Evolutionary conservation across 2,888 invertebrate genomes (phyloP).

Genomic region (Eristalis pertinax): DNA sequence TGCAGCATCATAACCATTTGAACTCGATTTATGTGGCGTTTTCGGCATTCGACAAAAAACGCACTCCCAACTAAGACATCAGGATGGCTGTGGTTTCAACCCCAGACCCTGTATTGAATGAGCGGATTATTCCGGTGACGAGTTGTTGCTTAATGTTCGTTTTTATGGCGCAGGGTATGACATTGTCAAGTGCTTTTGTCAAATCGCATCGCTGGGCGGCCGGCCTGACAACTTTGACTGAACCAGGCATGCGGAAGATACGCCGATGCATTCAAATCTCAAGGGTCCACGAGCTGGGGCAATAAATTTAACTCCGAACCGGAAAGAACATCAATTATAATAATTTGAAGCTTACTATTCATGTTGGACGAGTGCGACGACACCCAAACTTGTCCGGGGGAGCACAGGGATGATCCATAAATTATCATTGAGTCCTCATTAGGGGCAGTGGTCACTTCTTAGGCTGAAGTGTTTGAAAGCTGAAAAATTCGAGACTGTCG

Average conservation of each 20-base stretch:
- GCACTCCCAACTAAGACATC: constrained; percentile 47
- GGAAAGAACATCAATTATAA: constrained; percentile 64
- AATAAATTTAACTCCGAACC: constrained; percentile 67
- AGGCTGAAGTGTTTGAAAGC: constrained; percentile 52
- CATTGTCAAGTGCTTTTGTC: constrained; percentile 61
- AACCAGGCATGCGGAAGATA: constrained; percentile 61
- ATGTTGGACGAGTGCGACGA: constrained; percentile 29
- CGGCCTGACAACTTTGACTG: constrained; percentile 22
- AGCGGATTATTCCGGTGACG: constrained; percentile 61
- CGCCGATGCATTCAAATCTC: constrained; percentile 47
- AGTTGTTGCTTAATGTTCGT: constrained; percentile 63
- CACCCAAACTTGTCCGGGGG: constrained; percentile 43
- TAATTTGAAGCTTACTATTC: constrained; percentile 52
- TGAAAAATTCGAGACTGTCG: constrained; percentile 43
- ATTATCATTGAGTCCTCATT: constrained; percentile 52
- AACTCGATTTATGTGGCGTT: constrained; percentile 60
- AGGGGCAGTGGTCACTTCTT: constrained; percentile 47
- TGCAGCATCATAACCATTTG: constrained; percentile 63
- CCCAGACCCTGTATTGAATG: constrained; percentile 52
- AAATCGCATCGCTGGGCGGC: constrained; percentile 42
- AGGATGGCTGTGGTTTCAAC: constrained; percentile 63
- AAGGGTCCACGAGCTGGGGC: constrained; percentile 50
- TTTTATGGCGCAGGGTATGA: constrained; percentile 56
- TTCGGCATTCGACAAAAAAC: constrained; percentile 51
- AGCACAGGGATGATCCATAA: constrained; percentile 27